Evolutionary conservation across 2,888 invertebrate species (phyloP), one percentile per base, ranked within the genome.

Genomic region (Mythimna vitellina): DNA sequence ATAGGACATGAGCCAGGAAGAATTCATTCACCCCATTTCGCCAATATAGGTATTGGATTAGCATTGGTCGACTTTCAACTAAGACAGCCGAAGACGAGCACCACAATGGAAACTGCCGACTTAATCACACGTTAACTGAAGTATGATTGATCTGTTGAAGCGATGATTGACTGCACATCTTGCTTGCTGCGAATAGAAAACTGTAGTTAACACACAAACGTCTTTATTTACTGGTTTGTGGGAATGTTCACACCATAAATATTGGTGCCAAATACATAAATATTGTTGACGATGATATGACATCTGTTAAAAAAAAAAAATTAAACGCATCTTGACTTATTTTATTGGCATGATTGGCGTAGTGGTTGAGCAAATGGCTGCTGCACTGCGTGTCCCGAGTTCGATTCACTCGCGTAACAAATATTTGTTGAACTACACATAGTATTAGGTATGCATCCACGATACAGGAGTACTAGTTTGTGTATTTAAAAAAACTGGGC

Each of bases 111-210:
- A 62, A 68, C 25, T 61, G 25, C 22, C 3, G 14, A 64, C 49
- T 68, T 71, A 76, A 76, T 76, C 58, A 68, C 58, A 56, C 71
- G 60, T 68, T 76, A 66, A 58, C 64, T 71, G 29, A 66, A 58
- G 54, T 56, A 64, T 80, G 80, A 80, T 80, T 72, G 69, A 80
- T 80, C 46, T 57, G 56, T 72, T 35, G 56, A 64, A 60, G n/a
- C 35, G n/a, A 66, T 76, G 68, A 80, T 76, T 72, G 65, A 80
- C 32, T 65, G 63, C 71, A 66, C 49, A 35, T 67, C 54, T 69
- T 51, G 61, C 38, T 35, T 3, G 29, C 10, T 12, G 61, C 54
- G 56, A 70, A 73, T 74, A 74, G 70, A 78, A 78, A 74, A 60
- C 66, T 64, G 79, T 29, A 35, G 46, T 74, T 70, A 79, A 64